Conservation (phyloP, 2,888 invertebrate genomes). For the Petrolisthes manimaculis region DNA sequence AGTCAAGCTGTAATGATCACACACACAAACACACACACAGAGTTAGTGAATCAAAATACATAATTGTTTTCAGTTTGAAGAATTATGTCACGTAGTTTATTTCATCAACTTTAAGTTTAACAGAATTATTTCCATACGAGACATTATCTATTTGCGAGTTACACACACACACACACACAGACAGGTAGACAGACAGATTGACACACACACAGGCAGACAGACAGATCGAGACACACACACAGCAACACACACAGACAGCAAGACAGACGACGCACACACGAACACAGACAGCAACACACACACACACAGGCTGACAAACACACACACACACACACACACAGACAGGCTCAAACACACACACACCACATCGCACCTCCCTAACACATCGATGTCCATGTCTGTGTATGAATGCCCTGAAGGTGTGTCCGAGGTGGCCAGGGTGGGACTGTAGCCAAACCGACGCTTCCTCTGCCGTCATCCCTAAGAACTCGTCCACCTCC, state of each 20-base stretch:
- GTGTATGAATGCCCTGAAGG: constrained; percentile 76
- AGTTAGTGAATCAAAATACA: no score
- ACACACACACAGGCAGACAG: no score
- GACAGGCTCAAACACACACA: no score
- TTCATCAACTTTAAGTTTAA: no score
- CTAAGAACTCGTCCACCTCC: constrained; percentile 66
- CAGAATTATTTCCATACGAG: background rate
- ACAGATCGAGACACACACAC: no score
- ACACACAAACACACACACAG: background rate
- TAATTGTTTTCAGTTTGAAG: no score
- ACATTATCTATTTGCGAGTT: background rate
- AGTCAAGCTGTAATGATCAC: constrained; percentile 75
- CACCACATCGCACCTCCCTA: constrained; percentile 69
- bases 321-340: no score
- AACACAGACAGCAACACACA: no score
- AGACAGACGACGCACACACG: background rate
- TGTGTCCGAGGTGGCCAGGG: constrained; percentile 72
- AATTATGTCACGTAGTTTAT: no score
- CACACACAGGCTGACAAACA: background rate
- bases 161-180: background rate
- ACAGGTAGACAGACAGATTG: no score
- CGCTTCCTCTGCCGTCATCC: constrained; percentile 72
- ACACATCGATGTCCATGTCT: constrained; percentile 79
- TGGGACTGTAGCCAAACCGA: constrained; percentile 76
- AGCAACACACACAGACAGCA: no score